phyloP scores from a whole-genome alignment of 2,113 vertebrate genomes.

The Choloepus hoffmanni region DNA sequence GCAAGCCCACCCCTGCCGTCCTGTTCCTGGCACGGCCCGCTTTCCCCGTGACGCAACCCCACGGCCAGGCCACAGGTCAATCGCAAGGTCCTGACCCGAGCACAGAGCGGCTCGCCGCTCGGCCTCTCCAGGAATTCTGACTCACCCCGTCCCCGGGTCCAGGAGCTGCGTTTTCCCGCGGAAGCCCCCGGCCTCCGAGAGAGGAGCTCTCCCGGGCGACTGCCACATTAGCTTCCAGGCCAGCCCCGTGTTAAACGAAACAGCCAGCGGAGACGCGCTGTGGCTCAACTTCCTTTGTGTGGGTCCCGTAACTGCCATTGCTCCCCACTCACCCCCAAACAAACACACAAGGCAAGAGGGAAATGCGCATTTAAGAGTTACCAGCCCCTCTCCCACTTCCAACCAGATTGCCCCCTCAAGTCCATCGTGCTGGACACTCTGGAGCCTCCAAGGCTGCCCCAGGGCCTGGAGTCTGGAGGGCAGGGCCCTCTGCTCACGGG shows the following conservation, averaged over 20 bases:
- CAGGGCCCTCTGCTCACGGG: neutral
- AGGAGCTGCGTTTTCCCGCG: neutral
- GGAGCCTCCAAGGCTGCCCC: neutral
- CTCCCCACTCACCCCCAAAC: neutral
- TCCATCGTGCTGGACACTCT: too few relatives aligned
- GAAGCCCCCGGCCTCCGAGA: constrained; percentile 48
- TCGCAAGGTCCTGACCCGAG: neutral
- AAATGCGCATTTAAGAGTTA: neutral
- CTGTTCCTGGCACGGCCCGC: neutral
- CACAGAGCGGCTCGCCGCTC: neutral
- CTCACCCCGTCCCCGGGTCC: neutral
- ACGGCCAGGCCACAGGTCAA: neutral
- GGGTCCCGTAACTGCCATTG: neutral
- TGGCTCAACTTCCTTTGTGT: neutral
- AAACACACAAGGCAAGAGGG: neutral
- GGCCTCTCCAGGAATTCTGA: constrained; percentile 64
- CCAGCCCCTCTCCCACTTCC: neutral
- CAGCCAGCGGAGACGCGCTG: neutral
- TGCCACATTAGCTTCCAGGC: neutral
- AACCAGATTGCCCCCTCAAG: neutral
- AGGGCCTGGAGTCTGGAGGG: neutral
- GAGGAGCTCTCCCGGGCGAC: neutral
- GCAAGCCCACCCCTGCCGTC: neutral
- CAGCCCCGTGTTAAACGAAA: neutral
- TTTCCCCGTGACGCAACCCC: constrained; percentile 47